Evolutionary conservation across 64 coral and sea anemone genomes (phyloP), one percentile per base, ranked within the genome.

Genomic region (Montipora capricornis): DNA sequence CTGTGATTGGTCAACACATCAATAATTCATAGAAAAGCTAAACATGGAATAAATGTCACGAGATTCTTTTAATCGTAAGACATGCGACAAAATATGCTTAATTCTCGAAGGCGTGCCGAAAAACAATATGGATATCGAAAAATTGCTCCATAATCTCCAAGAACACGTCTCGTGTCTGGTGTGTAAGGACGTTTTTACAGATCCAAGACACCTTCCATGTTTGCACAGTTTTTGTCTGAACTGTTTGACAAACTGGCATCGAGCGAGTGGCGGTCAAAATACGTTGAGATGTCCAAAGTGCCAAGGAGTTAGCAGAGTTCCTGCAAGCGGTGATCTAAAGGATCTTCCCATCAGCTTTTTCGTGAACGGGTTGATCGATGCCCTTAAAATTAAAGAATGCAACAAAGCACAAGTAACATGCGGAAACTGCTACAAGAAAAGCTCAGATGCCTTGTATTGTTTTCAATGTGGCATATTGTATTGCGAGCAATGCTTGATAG

Each of bases 151-250:
- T 19, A 47, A 73, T 49, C 44, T 87, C 20, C 19, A 73, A 22
- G 73, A 74, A 3, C 44, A 87, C 73, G 62, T 52, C 0, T 68
- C 84, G 66, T 87, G 84, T 50, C 49, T n/a, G 20, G 73, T 87
- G 17, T 87, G 22, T 22, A 22, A 22, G 22, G 22, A 22, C 22
- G 22, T 22, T 22, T 22, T 22, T 22, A 22, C 22, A 22, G 22
- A 22, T 22, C 22, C 22, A 22, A 22, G 22, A 22, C 22, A 22
- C 22, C 22, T 22, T 44, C 61, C 2, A 16, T 87, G 84, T 74
- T 60, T 87, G 15, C 84, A 87, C 37, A 87, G 26, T 71, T 87
- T 68, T 13, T 87, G 84, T 71, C 48, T 48, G 10, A n/a, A 19
- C 12, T 87, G 84, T 20, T 71, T 87, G 14, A 7, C 6, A 4